Evolutionary conservation across 2,797 vertebrate species (phyloP).

Genomic region (Pangasius larnaudii): DNA sequence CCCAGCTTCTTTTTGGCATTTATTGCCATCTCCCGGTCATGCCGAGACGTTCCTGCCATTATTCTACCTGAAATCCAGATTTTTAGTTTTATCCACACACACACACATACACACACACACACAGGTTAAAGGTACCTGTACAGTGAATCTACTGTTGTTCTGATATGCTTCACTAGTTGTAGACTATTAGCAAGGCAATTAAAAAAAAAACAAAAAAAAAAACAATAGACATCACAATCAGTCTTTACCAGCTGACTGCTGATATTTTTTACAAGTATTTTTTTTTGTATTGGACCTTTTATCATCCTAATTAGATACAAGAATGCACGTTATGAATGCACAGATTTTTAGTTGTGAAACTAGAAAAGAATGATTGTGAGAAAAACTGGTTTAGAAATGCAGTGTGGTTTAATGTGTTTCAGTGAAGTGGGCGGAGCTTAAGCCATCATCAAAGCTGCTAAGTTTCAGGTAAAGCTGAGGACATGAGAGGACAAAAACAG

Average conservation of each 20-base stretch:
- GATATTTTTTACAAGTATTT: not conserved
- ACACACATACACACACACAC: not conserved
- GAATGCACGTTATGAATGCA: not conserved
- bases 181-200: not conserved
- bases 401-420: not conserved
- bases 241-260: not conserved
- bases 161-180: not conserved
- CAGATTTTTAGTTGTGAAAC: too few relatives aligned
- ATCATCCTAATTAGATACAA: not conserved
- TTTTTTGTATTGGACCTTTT: not conserved
- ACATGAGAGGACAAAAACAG: not conserved
- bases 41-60: conserved; percentile 89
- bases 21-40: conserved; percentile 85
- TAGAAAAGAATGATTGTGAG: not conserved
- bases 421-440: not conserved
- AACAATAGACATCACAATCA: not conserved
- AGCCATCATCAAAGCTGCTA: not conserved
- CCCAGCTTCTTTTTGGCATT: conserved; percentile 78
- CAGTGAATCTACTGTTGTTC: not conserved
- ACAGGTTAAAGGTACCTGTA: not conserved
- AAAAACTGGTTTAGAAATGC: not conserved
- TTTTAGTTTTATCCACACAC: not conserved
- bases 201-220: too few relatives aligned
- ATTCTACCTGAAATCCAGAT: not conserved
- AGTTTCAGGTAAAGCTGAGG: not conserved